Conservation (phyloP, 2,888 invertebrate species). For the Cryptops parisi region DNA sequence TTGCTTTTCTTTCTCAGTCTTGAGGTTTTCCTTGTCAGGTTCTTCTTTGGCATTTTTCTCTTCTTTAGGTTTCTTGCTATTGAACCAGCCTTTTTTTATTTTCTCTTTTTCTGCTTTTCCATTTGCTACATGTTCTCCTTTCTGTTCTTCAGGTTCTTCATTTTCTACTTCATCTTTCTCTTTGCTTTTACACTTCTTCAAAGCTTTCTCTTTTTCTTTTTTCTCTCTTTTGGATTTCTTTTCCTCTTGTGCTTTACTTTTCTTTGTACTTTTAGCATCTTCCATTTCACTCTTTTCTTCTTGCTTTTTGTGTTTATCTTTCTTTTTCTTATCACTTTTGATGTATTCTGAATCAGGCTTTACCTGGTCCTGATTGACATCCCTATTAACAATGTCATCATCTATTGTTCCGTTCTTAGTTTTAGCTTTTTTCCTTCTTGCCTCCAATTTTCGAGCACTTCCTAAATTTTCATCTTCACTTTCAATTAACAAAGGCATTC, state of each 20-base stretch:
- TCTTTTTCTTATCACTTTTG: neutral
- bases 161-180: neutral
- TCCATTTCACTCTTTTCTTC: neutral
- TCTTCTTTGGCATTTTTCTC: neutral
- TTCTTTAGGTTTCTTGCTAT: neutral
- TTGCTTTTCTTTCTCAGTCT: neutral
- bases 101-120: neutral
- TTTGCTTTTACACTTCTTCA: neutral
- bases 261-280: neutral
- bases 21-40: neutral
- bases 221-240: neutral
- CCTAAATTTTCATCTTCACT: too few relatives aligned
- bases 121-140: neutral
- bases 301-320: neutral
- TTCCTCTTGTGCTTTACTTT: neutral
- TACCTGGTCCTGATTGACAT: neutral
- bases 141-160: neutral
- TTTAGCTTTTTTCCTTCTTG: too few relatives aligned
- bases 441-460: too few relatives aligned
- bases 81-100: neutral
- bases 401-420: neutral
- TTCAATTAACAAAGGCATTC: too few relatives aligned
- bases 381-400: neutral
- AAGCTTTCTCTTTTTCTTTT: neutral
- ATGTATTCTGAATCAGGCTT: neutral